Evolutionary conservation across 1,140 invertebrate species (phyloP).

Genomic region (Bombus superbus): DNA sequence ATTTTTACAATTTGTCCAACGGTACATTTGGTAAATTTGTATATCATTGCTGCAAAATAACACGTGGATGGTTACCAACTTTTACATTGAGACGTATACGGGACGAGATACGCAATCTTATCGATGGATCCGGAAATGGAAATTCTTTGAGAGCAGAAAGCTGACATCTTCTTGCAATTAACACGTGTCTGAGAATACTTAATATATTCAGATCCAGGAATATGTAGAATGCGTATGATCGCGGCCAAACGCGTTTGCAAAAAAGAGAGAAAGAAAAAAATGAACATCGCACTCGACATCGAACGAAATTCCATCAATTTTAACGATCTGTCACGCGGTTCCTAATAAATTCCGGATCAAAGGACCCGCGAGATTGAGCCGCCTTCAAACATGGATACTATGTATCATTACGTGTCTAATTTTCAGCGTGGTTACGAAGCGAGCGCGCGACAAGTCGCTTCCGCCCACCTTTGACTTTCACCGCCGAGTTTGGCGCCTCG

Average conservation of each 20-base stretch:
- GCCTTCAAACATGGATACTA: too few species aligned
- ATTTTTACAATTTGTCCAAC: too few species aligned
- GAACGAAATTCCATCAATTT: neutral
- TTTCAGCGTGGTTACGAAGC: neutral
- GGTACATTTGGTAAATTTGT: too few species aligned
- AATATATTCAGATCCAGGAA: neutral
- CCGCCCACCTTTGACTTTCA: constrained; percentile 48
- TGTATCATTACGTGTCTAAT: constrained; percentile 4
- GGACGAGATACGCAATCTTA: too few species aligned
- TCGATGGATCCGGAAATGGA: neutral
- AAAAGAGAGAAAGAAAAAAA: neutral
- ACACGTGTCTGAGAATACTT: neutral
- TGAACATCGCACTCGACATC: neutral
- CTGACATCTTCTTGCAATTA: neutral
- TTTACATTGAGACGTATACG: too few species aligned
- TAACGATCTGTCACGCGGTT: neutral
- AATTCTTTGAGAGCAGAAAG: neutral
- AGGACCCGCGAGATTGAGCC: neutral
- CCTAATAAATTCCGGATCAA: constrained; percentile 1
- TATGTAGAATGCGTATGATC: neutral
- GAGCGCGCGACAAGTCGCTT: neutral
- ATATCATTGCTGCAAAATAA: too few species aligned
- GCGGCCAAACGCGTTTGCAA: neutral
- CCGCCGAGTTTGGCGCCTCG: constrained; percentile 17
- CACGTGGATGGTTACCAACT: too few species aligned